These are phyloP conservation scores for Sandelia bainsii DNA, from an alignment of 2,797 vertebrate genomes.

Conservation along the genomic window DNA sequence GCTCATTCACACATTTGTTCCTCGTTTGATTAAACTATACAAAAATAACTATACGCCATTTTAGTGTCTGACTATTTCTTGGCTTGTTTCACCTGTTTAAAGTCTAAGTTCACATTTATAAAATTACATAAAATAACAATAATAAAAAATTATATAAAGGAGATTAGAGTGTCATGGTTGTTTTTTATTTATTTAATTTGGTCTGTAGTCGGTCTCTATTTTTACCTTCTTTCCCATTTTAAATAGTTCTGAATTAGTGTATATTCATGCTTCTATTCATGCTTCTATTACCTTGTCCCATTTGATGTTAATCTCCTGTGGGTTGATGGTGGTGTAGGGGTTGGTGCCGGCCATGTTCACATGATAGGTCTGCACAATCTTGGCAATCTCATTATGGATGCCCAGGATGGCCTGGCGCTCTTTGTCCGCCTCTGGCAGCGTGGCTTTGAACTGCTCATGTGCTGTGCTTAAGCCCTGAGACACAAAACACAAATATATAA, in stretches of 20 bases:
- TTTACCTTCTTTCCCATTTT: neutral
- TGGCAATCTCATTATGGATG: slow-evolving; percentile 97
- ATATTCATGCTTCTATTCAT: neutral
- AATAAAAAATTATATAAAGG: no score
- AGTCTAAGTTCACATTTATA: no score
- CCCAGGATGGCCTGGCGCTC: slow-evolving; percentile 96
- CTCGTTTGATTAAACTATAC: no score
- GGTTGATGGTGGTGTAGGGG: slow-evolving; percentile 96
- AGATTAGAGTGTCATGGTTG: no score
- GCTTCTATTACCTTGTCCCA: slow-evolving; percentile 94
- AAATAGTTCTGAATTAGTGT: neutral
- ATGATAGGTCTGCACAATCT: slow-evolving; percentile 98
- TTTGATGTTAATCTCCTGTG: slow-evolving; percentile 96
- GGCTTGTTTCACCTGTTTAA: no score
- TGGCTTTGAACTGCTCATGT: slow-evolving; percentile 98
- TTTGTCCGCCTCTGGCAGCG: slow-evolving; percentile 96
- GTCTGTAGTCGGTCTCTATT: neutral
- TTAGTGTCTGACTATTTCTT: no score
- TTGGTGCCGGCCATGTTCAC: slow-evolving; percentile 96
- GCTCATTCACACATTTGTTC: no score
- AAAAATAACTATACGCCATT: no score
- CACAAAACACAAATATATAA: slow-evolving; percentile 8
- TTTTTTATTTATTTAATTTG: neutral
- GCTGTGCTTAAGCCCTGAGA: slow-evolving; percentile 94
- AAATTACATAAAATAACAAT: no score